Conservation (phyloP, 2,113 vertebrate genomes). For the Procapra przewalskii region DNA sequence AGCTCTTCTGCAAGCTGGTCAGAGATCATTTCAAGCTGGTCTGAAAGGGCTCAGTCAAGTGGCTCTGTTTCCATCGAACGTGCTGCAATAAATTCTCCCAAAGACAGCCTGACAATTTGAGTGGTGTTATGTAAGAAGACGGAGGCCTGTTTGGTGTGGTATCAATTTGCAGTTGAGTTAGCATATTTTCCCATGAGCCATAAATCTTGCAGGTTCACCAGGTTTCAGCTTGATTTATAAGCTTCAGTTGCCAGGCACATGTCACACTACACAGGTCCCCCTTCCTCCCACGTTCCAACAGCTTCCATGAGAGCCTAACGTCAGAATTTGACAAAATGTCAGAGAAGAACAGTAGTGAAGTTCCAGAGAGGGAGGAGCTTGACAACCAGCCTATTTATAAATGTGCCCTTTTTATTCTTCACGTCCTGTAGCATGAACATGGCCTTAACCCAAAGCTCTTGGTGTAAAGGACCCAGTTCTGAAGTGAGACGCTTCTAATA, state of each 20-base stretch:
- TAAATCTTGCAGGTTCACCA: not conserved
- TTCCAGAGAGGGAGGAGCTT: not conserved
- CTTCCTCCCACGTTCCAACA: not conserved
- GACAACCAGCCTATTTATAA: conserved; percentile 47
- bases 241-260: not conserved
- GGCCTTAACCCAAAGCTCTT: not conserved
- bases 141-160: not conserved
- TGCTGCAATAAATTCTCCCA: not conserved
- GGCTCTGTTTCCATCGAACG: not conserved
- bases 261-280: not conserved
- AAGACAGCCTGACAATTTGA: not conserved
- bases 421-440: not conserved
- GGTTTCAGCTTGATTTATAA: not conserved
- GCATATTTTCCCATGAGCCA: not conserved
- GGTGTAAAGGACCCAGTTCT: not conserved
- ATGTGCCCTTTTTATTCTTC: not conserved
- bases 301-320: not conserved
- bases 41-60: not conserved
- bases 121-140: not conserved
- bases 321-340: not conserved
- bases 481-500: not conserved
- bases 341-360: not conserved
- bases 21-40: not conserved
- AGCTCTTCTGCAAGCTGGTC: not conserved
- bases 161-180: not conserved